A percentile compares a stretch with the other conserved stretches of the same genome.
Evolutionary conservation across 2,888 invertebrate genomes (phyloP).

Genomic region (Microctonus brassicae): DNA sequence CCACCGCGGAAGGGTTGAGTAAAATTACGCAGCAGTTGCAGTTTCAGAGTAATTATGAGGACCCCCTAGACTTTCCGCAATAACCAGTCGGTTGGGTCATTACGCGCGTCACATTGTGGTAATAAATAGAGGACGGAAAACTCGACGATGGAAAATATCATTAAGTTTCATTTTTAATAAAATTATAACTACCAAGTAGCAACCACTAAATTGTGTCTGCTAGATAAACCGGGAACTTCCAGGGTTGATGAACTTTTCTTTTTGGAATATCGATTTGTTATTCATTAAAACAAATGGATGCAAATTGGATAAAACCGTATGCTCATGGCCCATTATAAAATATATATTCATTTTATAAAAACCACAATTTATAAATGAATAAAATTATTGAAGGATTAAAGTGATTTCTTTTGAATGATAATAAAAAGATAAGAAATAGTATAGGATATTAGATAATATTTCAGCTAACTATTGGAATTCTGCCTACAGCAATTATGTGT

Average conservation of each 20-base stretch:
- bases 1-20: slow-evolving; percentile 25
- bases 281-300: too few species aligned
- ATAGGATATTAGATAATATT: too few species aligned
- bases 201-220: not conserved
- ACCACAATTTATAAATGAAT: not conserved
- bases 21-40: slow-evolving; percentile 47
- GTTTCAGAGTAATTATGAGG: slow-evolving; percentile 42
- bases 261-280: not conserved
- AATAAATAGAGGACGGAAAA: slow-evolving; percentile 10
- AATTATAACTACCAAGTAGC: not conserved
- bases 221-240: not conserved
- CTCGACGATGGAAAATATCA: slow-evolving; percentile 7
- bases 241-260: not conserved
- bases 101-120: slow-evolving; percentile 33
- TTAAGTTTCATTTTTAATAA: slow-evolving; percentile 5
- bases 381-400: not conserved
- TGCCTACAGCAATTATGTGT: too few species aligned
- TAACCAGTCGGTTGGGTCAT: slow-evolving; percentile 44
- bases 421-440: too few species aligned
- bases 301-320: not conserved
- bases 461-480: too few species aligned
- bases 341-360: not conserved
- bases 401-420: not conserved
- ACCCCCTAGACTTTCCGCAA: slow-evolving; percentile 42
- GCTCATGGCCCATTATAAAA: not conserved